Evolutionary conservation across 2,797 vertebrate genomes (phyloP).

Genomic region (Acrossocheilus fasciatus): DNA sequence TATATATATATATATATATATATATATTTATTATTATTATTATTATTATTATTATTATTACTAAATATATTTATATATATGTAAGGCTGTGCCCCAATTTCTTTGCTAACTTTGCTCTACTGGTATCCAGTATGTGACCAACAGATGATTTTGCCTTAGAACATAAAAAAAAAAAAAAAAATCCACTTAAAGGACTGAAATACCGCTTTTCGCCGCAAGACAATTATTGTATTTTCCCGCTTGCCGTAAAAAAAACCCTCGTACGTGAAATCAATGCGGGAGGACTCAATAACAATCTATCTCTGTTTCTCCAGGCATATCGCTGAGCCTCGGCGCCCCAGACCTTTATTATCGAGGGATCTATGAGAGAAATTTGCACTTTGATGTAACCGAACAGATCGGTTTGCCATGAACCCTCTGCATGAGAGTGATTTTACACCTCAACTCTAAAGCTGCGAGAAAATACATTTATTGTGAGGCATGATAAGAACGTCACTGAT

Average conservation of each 20-base stretch:
- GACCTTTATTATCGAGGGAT: constrained; percentile 50
- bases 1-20: too few relatives aligned
- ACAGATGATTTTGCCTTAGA: constrained; percentile 23
- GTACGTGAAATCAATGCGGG: constrained; percentile 61
- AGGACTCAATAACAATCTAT: constrained; percentile 59
- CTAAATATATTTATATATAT: not conserved
- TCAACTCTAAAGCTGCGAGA: not conserved
- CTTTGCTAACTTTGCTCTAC: constrained; percentile 16
- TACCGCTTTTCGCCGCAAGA: constrained; percentile 58
- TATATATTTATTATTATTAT: too few relatives aligned
- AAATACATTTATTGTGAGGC: not conserved
- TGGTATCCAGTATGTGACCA: constrained; percentile 41
- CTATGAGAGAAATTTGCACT: constrained; percentile 53
- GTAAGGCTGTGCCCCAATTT: not conserved
- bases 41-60: not conserved
- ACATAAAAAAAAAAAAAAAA: constrained; percentile 42
- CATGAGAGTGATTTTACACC: constrained; percentile 43
- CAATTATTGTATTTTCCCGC: constrained; percentile 64
- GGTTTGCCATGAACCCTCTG: constrained; percentile 46
- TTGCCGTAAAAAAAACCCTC: constrained; percentile 59
- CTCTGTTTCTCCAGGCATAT: constrained; percentile 51
- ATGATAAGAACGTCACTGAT: not conserved
- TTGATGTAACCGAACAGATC: constrained; percentile 47
- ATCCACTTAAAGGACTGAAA: constrained; percentile 61
- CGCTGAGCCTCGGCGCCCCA: constrained; percentile 7